These are phyloP conservation scores for Seriola quinqueradiata DNA, from an alignment of 2,113 vertebrate genomes.

Conservation along the genomic window DNA sequence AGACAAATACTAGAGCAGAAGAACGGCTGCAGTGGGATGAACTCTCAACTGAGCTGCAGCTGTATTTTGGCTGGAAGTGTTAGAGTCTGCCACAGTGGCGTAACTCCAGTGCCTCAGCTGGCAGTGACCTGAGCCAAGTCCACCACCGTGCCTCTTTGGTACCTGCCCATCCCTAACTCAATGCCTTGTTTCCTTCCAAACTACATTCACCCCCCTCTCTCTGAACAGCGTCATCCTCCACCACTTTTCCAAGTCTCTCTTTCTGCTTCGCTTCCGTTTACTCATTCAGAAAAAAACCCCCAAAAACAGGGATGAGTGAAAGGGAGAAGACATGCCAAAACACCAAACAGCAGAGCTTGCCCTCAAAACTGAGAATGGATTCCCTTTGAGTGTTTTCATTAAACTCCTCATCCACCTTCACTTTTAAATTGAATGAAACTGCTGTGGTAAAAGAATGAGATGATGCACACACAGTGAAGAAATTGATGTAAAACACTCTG, in stretches of 20 bases:
- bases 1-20: constrained; percentile 17
- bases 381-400: constrained; percentile 12
- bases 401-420: constrained; percentile 1
- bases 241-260: background rate
- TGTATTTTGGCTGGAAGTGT: constrained; percentile 54
- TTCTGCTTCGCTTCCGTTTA: background rate
- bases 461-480: background rate
- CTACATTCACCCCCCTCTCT: constrained; percentile 1
- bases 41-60: constrained; percentile 28
- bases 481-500: background rate
- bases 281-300: constrained; percentile 37
- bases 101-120: constrained; percentile 59
- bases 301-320: constrained; percentile 23
- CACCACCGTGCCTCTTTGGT: constrained; percentile 19
- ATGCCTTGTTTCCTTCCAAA: background rate
- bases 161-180: constrained; percentile 27
- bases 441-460: constrained; percentile 9
- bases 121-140: constrained; percentile 40
- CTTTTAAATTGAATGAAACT: background rate
- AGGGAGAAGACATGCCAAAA: constrained; percentile 14
- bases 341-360: constrained; percentile 20
- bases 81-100: constrained; percentile 44
- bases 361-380: background rate
- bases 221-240: background rate
- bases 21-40: constrained; percentile 13